phyloP scores from a whole-genome alignment of 2,113 vertebrate genomes.

The Sus scrofa region T2T-Sscrofa CM000829.6:69881501-69882000 shows the following conservation, averaged over 20 bases:
- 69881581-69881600: slow-evolving; percentile 30
- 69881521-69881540: background rate
- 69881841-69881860: slow-evolving; percentile 47
- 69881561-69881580: background rate
- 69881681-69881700: slow-evolving; percentile 58
- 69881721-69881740: slow-evolving; percentile 43
- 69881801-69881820: slow-evolving; percentile 52
- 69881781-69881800: slow-evolving; percentile 64
- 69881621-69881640: slow-evolving; percentile 52
- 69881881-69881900: slow-evolving; percentile 83
- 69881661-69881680: background rate
- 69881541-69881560: background rate
- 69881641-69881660: slow-evolving; percentile 39
- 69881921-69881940: slow-evolving; percentile 90
- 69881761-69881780: slow-evolving; percentile 42
- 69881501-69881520: background rate
- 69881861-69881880: slow-evolving; percentile 80
- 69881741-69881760: slow-evolving; percentile 62
- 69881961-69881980: slow-evolving; percentile 87
- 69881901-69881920: slow-evolving; percentile 88
- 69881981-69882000: slow-evolving; percentile 86
- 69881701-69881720: slow-evolving; percentile 26
- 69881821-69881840: slow-evolving; percentile 65
- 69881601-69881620: background rate
- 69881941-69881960: slow-evolving; percentile 88